A percentile compares a stretch with the other conserved stretches of the same genome.
Evolutionary conservation across 2,113 vertebrate species (phyloP).

Genomic region (Donacobius atricapilla): DNA sequence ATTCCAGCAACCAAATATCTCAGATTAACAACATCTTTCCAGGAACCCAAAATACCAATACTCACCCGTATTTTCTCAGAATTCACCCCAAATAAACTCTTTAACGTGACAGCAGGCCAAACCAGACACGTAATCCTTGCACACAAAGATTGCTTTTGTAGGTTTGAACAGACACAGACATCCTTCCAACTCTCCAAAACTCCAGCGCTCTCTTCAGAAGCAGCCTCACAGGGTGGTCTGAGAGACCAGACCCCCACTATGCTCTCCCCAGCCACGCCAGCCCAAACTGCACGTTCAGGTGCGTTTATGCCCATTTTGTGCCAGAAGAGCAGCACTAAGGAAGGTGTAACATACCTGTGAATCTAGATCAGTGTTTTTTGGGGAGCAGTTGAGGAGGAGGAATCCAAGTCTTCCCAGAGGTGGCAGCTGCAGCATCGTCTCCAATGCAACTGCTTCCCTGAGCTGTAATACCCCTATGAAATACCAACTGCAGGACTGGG

Average conservation of each 20-base stretch:
- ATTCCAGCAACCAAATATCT: background rate
- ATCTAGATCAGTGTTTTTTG: background rate
- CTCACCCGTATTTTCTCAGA: background rate
- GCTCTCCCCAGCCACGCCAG: background rate
- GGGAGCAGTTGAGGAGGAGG: background rate
- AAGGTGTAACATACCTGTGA: background rate
- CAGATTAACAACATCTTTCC: background rate
- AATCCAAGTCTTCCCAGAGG: slow-evolving; percentile 13
- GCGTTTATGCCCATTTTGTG: background rate
- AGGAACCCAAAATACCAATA: background rate
- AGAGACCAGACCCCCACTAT: background rate
- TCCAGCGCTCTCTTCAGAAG: background rate
- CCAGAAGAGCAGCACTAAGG: background rate
- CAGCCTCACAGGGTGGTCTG: background rate
- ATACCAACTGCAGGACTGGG: background rate
- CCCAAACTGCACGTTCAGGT: background rate
- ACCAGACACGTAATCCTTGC: background rate
- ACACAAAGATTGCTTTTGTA: background rate
- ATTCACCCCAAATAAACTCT: background rate
- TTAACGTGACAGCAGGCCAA: background rate
- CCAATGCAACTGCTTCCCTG: background rate
- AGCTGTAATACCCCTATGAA: background rate
- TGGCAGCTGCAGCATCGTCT: background rate
- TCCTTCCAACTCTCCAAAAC: background rate
- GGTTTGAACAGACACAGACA: background rate